Base-by-base conservation (phyloP, 1,140 invertebrate genomes). In the Drosophila nigromelanica region DNA sequence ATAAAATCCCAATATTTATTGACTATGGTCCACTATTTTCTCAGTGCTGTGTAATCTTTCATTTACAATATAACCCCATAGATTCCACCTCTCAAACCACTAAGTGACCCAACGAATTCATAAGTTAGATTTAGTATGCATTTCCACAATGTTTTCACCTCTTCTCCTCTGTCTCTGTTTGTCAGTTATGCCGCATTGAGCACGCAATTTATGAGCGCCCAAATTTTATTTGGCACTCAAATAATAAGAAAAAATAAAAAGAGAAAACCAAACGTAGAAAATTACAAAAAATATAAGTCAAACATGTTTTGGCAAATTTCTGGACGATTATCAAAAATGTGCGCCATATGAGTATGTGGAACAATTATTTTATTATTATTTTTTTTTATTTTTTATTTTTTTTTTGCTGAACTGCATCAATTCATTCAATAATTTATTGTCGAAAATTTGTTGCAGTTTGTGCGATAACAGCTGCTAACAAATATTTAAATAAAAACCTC, bases 251-350 rank as follows among this genome's bases (percentile, higher is more conserved):
- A 21, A 50, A 48, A 35, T 10, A 54, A 54, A 14, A 18, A 30
- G 42, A 12, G 10, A 18, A 60, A 27, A 62, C 61, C 27, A 40
- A 68, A 35, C 11, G 15, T 40, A 45, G 15, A 50, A 58, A 72
- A 75, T 80, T 61, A 80, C 52, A 75, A 78, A 78, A 72, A 76
- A 66, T 45, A 58, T 40, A 40, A 40, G 48, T 62, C 69, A 78
- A 87, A 86, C 87, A 87, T 78, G 81, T 75, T 86, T 81, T 87
- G 85, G 61, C 74, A 73, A 87, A 81, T 87, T 87, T 87, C 70
- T 78, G 81, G 69, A 75, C 82, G 82, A 87, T 81, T 86, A 78
- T 86, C 74, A 78, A 78, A 73, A 77, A 58, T 51, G 54, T 63
- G 47, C 55, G 27, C 63, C 64, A 68, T 73, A 39, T 69, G 63